Percentiles rank a stretch among this genome's conserved stretches.
These are phyloP conservation scores for Ophion ventricosus DNA, from an alignment of 2,888 invertebrate species.

Conservation along the genomic window DNA sequence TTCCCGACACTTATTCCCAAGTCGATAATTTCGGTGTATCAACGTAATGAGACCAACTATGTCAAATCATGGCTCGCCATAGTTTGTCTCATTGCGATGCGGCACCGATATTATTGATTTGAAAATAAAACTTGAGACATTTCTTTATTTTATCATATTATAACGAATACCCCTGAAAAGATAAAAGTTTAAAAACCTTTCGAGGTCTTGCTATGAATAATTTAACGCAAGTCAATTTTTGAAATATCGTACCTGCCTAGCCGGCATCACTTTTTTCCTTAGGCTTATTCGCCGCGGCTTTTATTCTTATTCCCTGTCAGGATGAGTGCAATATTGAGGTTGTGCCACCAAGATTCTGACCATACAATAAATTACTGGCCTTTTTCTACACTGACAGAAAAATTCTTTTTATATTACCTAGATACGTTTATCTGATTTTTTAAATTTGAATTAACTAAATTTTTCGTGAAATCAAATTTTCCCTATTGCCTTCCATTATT, in stretches of 20 bases:
- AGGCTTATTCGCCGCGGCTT: slow-evolving; percentile 6
- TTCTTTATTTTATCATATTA: background rate
- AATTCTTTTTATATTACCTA: too few species aligned
- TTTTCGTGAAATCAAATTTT: too few species aligned
- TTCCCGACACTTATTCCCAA: background rate
- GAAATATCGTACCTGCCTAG: background rate
- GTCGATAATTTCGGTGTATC: background rate
- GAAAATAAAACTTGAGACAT: background rate
- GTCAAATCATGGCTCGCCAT: too few species aligned
- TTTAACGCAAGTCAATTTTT: background rate
- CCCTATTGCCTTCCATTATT: too few species aligned
- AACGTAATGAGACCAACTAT: background rate
- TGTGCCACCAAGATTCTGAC: background rate
- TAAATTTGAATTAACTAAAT: too few species aligned
- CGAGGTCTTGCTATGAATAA: background rate
- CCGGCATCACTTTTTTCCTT: background rate
- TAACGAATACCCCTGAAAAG: background rate
- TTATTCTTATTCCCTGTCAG: background rate
- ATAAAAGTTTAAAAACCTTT: background rate
- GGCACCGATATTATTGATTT: background rate
- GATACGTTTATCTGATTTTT: too few species aligned
- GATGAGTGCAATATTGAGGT: background rate
- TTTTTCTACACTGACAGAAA: too few species aligned
- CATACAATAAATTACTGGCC: background rate
- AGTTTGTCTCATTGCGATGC: background rate